These are phyloP conservation scores for Drosophila borealis DNA, from an alignment of 2,888 invertebrate genomes.

Conservation along the genomic window DNA sequence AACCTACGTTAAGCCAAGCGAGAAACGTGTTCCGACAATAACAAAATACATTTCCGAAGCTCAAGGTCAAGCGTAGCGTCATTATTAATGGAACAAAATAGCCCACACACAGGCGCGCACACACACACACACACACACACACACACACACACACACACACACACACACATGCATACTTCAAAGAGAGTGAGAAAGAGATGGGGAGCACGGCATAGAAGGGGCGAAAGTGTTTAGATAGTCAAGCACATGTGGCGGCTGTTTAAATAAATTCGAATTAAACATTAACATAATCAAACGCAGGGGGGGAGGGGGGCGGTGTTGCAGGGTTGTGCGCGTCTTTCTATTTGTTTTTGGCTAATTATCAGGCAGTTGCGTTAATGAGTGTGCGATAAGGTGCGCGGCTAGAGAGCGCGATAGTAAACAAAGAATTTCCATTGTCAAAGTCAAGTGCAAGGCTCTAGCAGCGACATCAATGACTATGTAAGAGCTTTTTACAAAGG, in stretches of 20 bases:
- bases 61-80: constrained; percentile 79
- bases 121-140: constrained; percentile 12
- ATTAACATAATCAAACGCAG: constrained; percentile 30
- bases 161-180: background rate
- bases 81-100: constrained; percentile 67
- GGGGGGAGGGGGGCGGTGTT: background rate
- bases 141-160: constrained; percentile 11
- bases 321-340: background rate
- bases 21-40: constrained; percentile 60
- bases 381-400: constrained; percentile 38
- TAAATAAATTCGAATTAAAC: constrained; percentile 68
- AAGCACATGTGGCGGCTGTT: constrained; percentile 68
- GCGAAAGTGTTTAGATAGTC: constrained; percentile 9
- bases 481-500: constrained; percentile 27
- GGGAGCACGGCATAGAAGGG: background rate
- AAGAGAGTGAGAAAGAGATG: background rate
- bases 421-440: constrained; percentile 53
- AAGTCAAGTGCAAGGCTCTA: constrained; percentile 74
- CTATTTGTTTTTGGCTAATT: constrained; percentile 25
- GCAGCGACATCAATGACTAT: background rate
- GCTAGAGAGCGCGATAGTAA: constrained; percentile 40
- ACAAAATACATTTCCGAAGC: constrained; percentile 68
- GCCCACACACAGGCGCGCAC: constrained; percentile 29
- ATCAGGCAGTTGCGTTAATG: constrained; percentile 52
- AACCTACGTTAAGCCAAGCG: constrained; percentile 32